Conservation (phyloP, 64 coral and sea anemone genomes). For the Astreopora myriophthalma region DNA sequence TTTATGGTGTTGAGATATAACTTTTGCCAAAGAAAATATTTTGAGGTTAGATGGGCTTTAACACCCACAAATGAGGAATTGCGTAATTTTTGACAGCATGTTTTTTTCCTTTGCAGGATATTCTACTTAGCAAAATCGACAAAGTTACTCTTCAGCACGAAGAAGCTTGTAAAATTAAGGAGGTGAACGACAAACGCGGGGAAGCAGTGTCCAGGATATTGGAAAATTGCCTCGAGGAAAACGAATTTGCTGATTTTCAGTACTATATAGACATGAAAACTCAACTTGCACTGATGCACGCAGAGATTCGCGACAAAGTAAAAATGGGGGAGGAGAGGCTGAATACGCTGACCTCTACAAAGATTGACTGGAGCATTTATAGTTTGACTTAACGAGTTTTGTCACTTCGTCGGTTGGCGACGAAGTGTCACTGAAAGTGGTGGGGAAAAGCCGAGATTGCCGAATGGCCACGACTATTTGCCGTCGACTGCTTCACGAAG, state of each 20-base stretch:
- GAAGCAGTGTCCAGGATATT: conserved; percentile 92
- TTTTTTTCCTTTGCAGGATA: conserved; percentile 68
- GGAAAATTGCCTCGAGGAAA: conserved; percentile 88
- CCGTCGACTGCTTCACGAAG: too few species aligned
- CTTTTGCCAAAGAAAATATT: too few species aligned
- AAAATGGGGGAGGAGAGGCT: conserved; percentile 95
- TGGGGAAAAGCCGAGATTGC: not conserved
- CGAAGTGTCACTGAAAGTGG: not conserved
- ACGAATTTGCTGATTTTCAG: conserved; percentile 96
- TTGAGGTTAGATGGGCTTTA: too few species aligned
- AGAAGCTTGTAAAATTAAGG: conserved; percentile 96
- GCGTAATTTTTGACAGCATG: not conserved
- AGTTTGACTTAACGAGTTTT: conserved; percentile 19
- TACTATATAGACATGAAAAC: conserved; percentile 99
- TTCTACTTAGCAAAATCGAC: conserved; percentile 95
- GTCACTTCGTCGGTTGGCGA: not conserved
- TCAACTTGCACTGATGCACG: conserved; percentile 92
- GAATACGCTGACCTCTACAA: conserved; percentile 77
- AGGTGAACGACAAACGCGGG: conserved; percentile 96
- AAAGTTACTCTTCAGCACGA: conserved; percentile 90
- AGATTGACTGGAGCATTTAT: conserved; percentile 93
- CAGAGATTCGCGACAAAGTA: conserved; percentile 96
- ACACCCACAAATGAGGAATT: not conserved
- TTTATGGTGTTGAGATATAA: too few species aligned
- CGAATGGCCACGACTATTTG: too few species aligned